phyloP scores from a whole-genome alignment of 1,140 invertebrate species.

The Wasmannia auropunctata region DNA sequence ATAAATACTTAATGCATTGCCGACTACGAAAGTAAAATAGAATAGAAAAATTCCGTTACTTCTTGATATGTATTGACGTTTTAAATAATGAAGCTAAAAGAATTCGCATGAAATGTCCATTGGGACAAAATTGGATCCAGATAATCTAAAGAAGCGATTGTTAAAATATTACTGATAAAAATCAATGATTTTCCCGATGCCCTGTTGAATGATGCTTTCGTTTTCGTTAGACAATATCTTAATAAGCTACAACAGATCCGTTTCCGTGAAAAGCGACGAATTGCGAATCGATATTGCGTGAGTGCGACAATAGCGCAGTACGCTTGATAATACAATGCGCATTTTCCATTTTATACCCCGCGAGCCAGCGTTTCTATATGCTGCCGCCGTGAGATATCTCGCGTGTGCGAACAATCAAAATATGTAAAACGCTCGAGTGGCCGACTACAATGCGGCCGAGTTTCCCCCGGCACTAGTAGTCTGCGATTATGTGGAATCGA shows the following conservation, averaged over 20 bases:
- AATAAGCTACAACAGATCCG: background rate
- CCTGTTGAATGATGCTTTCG: background rate
- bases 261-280: conserved; percentile 7
- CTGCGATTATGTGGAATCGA: conserved; percentile 58
- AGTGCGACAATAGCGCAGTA: background rate
- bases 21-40: background rate
- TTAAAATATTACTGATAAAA: background rate
- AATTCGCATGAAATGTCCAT: background rate
- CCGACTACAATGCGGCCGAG: conserved; percentile 62
- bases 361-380: background rate
- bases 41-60: background rate
- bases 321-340: conserved; percentile 31
- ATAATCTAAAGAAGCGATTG: background rate
- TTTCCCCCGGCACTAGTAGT: conserved; percentile 3
- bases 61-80: background rate
- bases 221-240: background rate
- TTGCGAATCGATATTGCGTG: background rate
- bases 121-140: background rate
- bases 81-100: background rate
- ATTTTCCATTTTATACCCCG: conserved; percentile 56
- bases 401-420: conserved; percentile 60
- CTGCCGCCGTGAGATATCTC: background rate
- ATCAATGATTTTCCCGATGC: background rate
- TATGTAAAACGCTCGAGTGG: conserved; percentile 62
- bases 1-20: background rate